Base-by-base conservation (phyloP, 1,140 invertebrate species). In the Ectropis grisescens region DNA sequence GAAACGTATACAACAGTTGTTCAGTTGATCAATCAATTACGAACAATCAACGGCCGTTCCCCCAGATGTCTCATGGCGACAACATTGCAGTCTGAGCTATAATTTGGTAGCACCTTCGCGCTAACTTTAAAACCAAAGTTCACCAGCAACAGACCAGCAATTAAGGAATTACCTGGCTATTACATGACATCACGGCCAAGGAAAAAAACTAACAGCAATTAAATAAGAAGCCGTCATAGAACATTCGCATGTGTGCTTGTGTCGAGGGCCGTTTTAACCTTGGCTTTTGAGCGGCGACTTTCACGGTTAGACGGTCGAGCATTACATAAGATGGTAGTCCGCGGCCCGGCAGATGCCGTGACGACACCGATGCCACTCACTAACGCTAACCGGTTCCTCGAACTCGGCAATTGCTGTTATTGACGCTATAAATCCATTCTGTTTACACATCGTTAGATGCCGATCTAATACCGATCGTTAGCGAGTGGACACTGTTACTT, bases 271-370 rank as follows among this genome's bases (percentile, higher is more conserved):
- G 45, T 50, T 60, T 41, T 74, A 74, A 81, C 76, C 76, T 81
- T 81, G 76, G 72, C 72, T 81, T 74, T 78, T 76, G 75, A 81
- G 68, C 58, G 72, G 69, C 58, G 66, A 81, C 76, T 81, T 81
- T 81, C 76, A 81, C 72, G 76, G 72, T 81, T 78, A 78, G 72
- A 70, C 70, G 64, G 61, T 41, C 64, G 64, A 32, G 26, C 16
- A 56, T 76, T 76, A 75, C 68, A 75, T 75, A 75, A 80, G 71
- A 79, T 70, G 37, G 59, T 65, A 54, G 46, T 47, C 38, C 49
- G 42, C 55, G 49, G n/a, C n/a, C 43, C 44, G 51, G 45, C 64
- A 61, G 62, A 61, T 62, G 53, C 54, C 53, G 31, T 69, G 65
- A 72, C 72, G 74, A 68, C 65, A 74, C 64, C 45, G 49, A 30